Base-by-base conservation (phyloP, 2,888 invertebrate species). In the Epirrhoe tristata region DNA sequence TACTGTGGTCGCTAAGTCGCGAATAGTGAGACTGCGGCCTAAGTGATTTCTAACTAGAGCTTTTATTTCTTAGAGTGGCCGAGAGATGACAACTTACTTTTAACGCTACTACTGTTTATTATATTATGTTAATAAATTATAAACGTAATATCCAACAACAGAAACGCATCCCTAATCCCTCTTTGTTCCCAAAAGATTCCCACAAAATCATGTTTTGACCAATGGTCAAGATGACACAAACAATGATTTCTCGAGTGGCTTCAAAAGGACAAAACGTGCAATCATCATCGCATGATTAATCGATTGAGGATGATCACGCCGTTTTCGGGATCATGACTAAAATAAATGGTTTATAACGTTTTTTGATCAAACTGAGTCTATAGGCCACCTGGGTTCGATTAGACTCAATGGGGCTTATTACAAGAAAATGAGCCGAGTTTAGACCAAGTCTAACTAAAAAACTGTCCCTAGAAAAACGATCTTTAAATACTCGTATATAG, bases 261-360 rank as follows among this genome's bases (percentile, higher is more conserved):
- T 76, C 61, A 53, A 68, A 68, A 66, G 70, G 74, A 76, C 71
- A 75, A 78, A 81, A 81, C 78, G 71, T 63, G 61, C 67, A 71
- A 77, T 73, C 78, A 80, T 76, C 75, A 77, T 71, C 64, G 75
- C 81, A 76, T 83, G 84, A 83, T 84, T 80, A 83, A 85, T 84
- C 78, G 82, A 83, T 83, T 80, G 78, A 71, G 53, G 69, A 74
- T 76, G 73, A 73, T 69, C 74, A 74, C 70, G 74, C 69, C 66
- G 64, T 67, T 72, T 72, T 69, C 39, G 62, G 63, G 65, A 64
- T 58, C 73, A 67, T 60, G 67, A 63, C 59, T 17, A 52, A 55
- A 57, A 34, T 31, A 61, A 24, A 50, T 24, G 43, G 16, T 12
- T 31, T 58, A 34, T 36, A 51, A 58, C 58, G 58, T 17, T 59